phyloP scores from a whole-genome alignment of 1,140 invertebrate genomes.

The Meteorus sp. region DNA sequence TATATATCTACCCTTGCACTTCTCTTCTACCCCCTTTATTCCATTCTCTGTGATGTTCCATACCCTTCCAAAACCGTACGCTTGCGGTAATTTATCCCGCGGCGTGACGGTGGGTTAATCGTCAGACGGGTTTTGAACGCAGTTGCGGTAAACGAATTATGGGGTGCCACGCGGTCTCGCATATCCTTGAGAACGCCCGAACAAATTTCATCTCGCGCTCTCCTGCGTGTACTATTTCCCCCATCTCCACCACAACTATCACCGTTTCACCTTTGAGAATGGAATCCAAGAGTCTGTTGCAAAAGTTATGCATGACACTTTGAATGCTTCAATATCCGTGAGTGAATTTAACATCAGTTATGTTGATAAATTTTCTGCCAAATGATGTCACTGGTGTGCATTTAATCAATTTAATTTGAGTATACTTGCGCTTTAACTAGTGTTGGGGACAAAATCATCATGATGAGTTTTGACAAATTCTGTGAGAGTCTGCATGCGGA shows the following conservation, averaged over 20 bases:
- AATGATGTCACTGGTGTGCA: no score
- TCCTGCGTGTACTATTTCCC: neutral
- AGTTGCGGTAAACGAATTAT: conserved; percentile 26
- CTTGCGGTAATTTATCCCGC: conserved; percentile 20
- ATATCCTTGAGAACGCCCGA: conserved; percentile 12
- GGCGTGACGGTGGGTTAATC: conserved; percentile 23
- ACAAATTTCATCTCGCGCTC: conserved; percentile 22
- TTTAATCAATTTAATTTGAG: no score
- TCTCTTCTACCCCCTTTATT: no score
- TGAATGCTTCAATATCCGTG: neutral
- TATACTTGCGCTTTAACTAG: no score
- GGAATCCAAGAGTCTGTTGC: neutral
- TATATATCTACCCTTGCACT: no score
- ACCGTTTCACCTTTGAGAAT: neutral
- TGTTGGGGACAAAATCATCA: no score
- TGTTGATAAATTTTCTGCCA: no score
- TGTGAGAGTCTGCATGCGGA: no score
- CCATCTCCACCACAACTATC: no score
- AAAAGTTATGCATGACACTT: conserved; percentile 1
- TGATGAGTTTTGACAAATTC: no score
- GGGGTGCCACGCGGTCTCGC: conserved; percentile 15
- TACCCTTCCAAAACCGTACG: neutral
- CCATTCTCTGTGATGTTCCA: neutral
- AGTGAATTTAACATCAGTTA: neutral
- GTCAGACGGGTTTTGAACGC: conserved; percentile 18